These are phyloP conservation scores for Pseudomugil gertrudae DNA, from an alignment of 2,797 vertebrate genomes.

Conservation along the genomic window DNA sequence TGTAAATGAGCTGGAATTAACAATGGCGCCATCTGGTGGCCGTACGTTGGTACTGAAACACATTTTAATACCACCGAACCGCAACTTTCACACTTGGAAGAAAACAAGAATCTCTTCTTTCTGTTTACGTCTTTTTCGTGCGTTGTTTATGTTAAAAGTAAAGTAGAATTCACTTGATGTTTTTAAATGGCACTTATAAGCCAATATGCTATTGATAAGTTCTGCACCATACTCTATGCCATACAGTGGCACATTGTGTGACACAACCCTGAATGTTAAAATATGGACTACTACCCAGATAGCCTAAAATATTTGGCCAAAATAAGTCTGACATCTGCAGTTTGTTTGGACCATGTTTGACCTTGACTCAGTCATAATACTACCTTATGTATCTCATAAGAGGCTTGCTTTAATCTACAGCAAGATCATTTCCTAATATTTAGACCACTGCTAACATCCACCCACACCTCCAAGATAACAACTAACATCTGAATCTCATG, in stretches of 20 bases:
- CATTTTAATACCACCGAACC: no score
- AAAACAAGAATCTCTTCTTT: background rate
- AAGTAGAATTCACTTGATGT: no score
- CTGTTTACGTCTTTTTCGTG: background rate
- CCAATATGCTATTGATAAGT: no score
- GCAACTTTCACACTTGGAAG: background rate
- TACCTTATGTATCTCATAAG: background rate
- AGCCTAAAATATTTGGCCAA: no score
- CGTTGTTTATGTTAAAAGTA: background rate
- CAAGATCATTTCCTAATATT: no score
- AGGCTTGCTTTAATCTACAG: background rate
- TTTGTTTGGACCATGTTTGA: background rate
- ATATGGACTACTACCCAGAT: no score
- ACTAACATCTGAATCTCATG: no score
- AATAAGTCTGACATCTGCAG: background rate
- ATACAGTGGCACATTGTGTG: no score
- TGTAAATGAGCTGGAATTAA: background rate
- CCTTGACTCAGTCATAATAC: background rate
- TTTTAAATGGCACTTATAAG: no score
- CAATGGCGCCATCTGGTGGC: constrained; percentile 27
- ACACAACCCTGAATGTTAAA: no score
- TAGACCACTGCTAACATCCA: no score
- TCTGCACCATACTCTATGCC: background rate
- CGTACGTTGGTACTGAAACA: fast-evolving
- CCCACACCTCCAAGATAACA: no score